Evolutionary conservation across 2,888 invertebrate species (phyloP), one percentile per base, ranked within the genome.

Genomic region (Chrysolina haemoptera): DNA sequence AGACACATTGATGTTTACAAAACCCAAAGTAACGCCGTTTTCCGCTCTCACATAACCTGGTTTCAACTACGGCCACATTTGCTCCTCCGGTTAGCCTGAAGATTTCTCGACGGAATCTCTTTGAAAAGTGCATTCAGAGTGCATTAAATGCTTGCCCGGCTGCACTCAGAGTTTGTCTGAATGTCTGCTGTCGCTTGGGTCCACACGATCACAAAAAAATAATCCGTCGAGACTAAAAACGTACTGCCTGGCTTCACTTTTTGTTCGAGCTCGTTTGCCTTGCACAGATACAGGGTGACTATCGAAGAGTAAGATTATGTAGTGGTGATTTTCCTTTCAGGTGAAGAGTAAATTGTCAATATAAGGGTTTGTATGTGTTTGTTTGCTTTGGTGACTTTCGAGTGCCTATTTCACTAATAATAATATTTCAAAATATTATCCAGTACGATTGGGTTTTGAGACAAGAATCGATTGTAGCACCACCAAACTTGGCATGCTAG

Each of bases 181-280:
- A 59, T 62, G 71, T 71, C 71, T 72, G 68, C 59, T 59, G 59
- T 27, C 59, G 59, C 50, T 71, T 67, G 71, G 66, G 67, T 50
- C 71, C 53, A 63, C 48, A 67, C 66, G 46, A 66, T 62, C 66
- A 67, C 62, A 46, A 22, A 68, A 50, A 62, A 53, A 65, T 62
- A 67, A 63, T 68, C 46, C 68, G 71, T 68, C 71, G 71, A 68
- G 71, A 72, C 68, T 68, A 72, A 68, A 59, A 59, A 59, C 59
- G 35, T 35, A 59, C 59, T n/a, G 35, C 59, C 50, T 63, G 68
- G 71, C 68, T 72, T 66, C 68, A 68, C 71, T 59, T 72, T 71
- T 72, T 72, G 63, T 72, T 72, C 55, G 14, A 50, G 59, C 71
- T 72, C 68, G 71, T 68, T 72, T 43, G 71, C 71, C 71, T 72